These are phyloP conservation scores for Seriola dumerili DNA, from an alignment of 2,113 vertebrate species.

Conservation along the genomic window DNA sequence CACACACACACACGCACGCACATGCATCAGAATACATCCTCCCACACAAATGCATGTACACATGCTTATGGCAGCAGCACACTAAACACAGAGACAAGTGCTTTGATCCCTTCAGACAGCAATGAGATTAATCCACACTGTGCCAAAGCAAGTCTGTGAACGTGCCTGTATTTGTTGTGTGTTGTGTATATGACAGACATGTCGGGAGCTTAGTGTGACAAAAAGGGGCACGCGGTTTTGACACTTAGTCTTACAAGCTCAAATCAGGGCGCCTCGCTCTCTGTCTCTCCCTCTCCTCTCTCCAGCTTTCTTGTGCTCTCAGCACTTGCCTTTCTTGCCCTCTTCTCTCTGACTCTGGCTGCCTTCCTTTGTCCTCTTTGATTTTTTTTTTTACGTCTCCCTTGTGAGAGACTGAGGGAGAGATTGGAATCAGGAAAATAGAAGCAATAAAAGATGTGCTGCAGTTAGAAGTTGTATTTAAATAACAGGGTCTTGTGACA, in stretches of 20 bases:
- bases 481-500: slow-evolving; percentile 42
- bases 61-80: slow-evolving; percentile 56
- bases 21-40: slow-evolving; percentile 39
- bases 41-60: slow-evolving; percentile 60
- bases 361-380: slow-evolving; percentile 31
- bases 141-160: slow-evolving; percentile 48
- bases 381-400: slow-evolving; percentile 20
- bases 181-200: slow-evolving; percentile 39
- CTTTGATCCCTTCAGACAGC: slow-evolving; percentile 76
- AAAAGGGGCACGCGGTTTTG: slow-evolving; percentile 58
- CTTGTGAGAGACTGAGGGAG: slow-evolving; percentile 22
- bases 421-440: slow-evolving; percentile 41
- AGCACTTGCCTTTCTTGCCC: slow-evolving; percentile 35
- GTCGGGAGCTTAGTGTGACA: slow-evolving; percentile 70
- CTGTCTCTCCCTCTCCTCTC: slow-evolving; percentile 17
- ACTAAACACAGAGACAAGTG: slow-evolving; percentile 43
- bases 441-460: slow-evolving; percentile 47
- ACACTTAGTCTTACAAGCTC: slow-evolving; percentile 65
- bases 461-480: slow-evolving; percentile 45
- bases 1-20: neutral
- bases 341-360: slow-evolving; percentile 35
- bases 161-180: slow-evolving; percentile 33
- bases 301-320: slow-evolving; percentile 1
- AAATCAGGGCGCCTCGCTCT: slow-evolving; percentile 52
- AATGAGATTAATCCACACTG: slow-evolving; percentile 72